Percentiles rank a stretch among this genome's conserved stretches.
These are phyloP conservation scores for Antheraea assamensis DNA, from an alignment of 2,888 invertebrate genomes.

Conservation along the genomic window DNA sequence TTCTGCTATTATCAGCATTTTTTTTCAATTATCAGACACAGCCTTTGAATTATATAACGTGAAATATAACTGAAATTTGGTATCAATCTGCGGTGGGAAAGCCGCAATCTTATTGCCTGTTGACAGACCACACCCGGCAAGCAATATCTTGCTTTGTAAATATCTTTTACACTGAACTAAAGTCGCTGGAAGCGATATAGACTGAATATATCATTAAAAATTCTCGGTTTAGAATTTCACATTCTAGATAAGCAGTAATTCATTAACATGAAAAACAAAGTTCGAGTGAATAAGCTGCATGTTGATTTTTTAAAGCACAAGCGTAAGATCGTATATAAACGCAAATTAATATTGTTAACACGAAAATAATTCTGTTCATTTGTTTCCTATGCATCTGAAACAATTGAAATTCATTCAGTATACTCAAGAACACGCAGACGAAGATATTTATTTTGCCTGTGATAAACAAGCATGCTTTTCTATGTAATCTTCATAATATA, in stretches of 20 bases:
- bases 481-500: neutral
- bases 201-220: neutral
- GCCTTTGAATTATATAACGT: neutral
- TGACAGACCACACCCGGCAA: constrained; percentile 52
- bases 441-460: too few relatives aligned
- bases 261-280: neutral
- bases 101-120: constrained; percentile 49
- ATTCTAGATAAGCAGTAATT: too few relatives aligned
- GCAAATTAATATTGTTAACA: too few relatives aligned
- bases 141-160: constrained; percentile 52
- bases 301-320: too few relatives aligned
- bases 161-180: constrained; percentile 37
- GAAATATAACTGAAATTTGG: constrained; percentile 20
- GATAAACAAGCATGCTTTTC: neutral
- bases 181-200: constrained; percentile 15
- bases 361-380: too few relatives aligned
- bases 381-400: too few relatives aligned
- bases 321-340: too few relatives aligned
- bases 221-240: neutral
- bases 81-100: constrained; percentile 40
- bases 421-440: too few relatives aligned
- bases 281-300: neutral
- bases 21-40: neutral
- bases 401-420: too few relatives aligned
- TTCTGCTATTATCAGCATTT: neutral